Conservation (phyloP, 2,888 invertebrate species). For the Cheilosia vernalis region DNA sequence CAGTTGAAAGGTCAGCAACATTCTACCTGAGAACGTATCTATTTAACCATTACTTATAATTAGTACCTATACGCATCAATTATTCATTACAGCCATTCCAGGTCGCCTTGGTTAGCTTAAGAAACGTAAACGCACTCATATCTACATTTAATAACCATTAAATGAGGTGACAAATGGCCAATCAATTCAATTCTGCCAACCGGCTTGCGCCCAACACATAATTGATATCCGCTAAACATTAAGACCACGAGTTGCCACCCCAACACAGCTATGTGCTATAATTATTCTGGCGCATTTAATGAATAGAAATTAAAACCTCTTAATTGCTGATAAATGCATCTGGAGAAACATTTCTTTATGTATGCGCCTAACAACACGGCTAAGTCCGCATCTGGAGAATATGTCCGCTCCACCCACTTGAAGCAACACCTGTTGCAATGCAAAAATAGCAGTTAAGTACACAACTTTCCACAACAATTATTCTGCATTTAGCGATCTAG, state of each 20-base stretch:
- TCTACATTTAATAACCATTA: background rate
- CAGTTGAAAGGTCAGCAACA: background rate
- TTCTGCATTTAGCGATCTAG: background rate
- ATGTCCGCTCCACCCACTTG: background rate
- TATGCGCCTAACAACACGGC: background rate
- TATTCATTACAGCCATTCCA: background rate
- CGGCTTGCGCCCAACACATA: background rate
- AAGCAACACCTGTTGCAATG: slow-evolving; percentile 4
- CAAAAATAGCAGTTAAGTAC: background rate
- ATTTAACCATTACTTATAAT: background rate
- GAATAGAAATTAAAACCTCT: no score
- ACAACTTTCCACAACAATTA: background rate
- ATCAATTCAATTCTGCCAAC: background rate
- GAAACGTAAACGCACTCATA: background rate
- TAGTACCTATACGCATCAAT: background rate
- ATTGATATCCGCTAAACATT: background rate
- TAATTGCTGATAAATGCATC: background rate
- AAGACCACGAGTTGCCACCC: no score
- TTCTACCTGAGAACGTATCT: background rate
- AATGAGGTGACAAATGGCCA: background rate
- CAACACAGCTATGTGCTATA: no score
- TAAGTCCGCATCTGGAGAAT: slow-evolving; percentile 6
- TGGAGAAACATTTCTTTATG: background rate
- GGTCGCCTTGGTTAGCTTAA: background rate
- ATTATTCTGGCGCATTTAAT: no score